These are phyloP conservation scores for Salpingus planirostris DNA, from an alignment of 2,888 invertebrate species.

Conservation along the genomic window DNA sequence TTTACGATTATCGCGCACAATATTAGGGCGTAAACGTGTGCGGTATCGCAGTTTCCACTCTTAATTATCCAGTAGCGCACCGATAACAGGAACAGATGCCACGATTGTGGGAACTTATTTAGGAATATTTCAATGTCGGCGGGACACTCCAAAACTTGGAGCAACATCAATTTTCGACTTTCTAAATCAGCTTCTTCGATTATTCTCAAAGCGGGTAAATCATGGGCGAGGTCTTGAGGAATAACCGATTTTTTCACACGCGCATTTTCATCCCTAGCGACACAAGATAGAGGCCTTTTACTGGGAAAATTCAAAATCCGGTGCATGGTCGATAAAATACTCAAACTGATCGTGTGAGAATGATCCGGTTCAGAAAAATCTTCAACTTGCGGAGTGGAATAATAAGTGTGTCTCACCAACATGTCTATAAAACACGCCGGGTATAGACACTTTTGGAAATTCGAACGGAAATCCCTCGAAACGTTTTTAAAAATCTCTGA, in stretches of 20 bases:
- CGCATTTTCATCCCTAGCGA: constrained; percentile 26
- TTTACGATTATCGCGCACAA: constrained; percentile 51
- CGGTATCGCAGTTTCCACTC: constrained; percentile 36
- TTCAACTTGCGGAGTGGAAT: constrained; percentile 65
- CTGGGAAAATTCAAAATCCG: constrained; percentile 28
- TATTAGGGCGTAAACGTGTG: constrained; percentile 50
- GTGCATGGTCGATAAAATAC: constrained; percentile 54
- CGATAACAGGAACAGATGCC: constrained; percentile 51
- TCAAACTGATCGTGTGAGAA: constrained; percentile 50
- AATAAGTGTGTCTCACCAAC: constrained; percentile 52
- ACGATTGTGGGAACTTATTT: constrained; percentile 45
- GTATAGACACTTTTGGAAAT: constrained; percentile 51
- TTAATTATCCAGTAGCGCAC: constrained; percentile 51
- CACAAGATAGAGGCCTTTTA: constrained; percentile 25
- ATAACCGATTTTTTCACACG: constrained; percentile 20
- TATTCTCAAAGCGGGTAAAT: constrained; percentile 12
- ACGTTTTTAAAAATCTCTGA: no score
- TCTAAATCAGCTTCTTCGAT: no score
- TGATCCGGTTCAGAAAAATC: constrained; percentile 50
- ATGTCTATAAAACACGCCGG: constrained; percentile 63
- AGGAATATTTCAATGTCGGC: constrained; percentile 37
- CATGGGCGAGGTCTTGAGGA: constrained; percentile 27
- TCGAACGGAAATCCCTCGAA: constrained; percentile 39
- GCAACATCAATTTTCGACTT: constrained; percentile 37
- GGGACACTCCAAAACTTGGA: constrained; percentile 46